A percentile compares a stretch with the other conserved stretches of the same genome.
Evolutionary conservation across 2,113 vertebrate genomes (phyloP).

Genomic region (Otis tarda): DNA sequence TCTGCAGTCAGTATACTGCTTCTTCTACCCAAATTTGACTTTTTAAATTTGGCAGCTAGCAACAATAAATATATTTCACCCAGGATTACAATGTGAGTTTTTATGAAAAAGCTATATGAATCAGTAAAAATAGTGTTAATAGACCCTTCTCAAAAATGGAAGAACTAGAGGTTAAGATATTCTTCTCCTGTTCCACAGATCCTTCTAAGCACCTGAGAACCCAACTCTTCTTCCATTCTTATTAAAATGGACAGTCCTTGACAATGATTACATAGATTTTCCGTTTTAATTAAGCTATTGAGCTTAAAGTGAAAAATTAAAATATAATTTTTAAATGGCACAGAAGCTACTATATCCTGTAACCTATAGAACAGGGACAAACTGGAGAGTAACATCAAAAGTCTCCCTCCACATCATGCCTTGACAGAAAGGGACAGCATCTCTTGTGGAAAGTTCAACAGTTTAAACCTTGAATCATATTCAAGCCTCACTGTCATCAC

Average conservation of each 20-base stretch:
- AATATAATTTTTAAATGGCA: background rate
- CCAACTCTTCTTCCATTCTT: background rate
- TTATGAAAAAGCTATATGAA: background rate
- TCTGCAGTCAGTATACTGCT: background rate
- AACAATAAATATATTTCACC: background rate
- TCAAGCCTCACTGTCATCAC: background rate
- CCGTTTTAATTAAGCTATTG: background rate
- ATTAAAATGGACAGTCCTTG: background rate
- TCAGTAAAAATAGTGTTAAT: background rate
- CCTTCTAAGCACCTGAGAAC: background rate
- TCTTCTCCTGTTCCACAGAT: background rate
- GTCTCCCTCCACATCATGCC: background rate
- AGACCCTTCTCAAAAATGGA: background rate
- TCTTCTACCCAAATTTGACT: background rate
- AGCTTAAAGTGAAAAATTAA: background rate
- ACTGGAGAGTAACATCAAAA: background rate
- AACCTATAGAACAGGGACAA: background rate
- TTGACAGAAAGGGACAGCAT: background rate
- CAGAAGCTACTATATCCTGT: background rate
- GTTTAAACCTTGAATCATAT: background rate
- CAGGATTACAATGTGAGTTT: background rate
- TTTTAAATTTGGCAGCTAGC: background rate
- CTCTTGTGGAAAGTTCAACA: background rate
- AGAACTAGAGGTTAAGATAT: background rate
- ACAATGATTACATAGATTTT: background rate